These are phyloP conservation scores for Passer montanus DNA, from an alignment of 2,113 vertebrate species.

Conservation along the genomic window DNA sequence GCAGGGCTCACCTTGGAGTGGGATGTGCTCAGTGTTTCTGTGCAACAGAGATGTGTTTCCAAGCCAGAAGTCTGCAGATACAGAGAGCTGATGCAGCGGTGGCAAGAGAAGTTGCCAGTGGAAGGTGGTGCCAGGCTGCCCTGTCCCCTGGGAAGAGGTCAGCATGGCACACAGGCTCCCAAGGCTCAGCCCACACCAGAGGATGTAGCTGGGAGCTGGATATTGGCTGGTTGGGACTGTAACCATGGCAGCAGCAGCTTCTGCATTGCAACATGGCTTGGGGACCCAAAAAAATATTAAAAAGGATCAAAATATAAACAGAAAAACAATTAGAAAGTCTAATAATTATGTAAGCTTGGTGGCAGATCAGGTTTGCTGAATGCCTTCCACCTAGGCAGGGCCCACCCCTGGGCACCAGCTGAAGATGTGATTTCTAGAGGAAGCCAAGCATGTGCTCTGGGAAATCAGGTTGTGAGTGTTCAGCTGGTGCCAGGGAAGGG, in stretches of 20 bases:
- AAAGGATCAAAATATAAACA: not conserved
- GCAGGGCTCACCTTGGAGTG: accelerated
- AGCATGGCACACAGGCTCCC: not conserved
- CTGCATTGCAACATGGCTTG: constrained; percentile 44
- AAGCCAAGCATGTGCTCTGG: not conserved
- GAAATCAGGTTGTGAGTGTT: not conserved
- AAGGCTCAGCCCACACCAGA: not conserved
- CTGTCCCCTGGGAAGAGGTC: not conserved
- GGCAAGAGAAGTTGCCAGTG: not conserved
- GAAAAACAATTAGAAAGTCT: not conserved
- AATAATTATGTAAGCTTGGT: constrained; percentile 9
- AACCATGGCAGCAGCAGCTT: constrained; percentile 78
- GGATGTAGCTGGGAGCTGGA: not conserved
- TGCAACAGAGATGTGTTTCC: not conserved
- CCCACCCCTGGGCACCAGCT: not conserved
- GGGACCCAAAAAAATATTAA: not conserved
- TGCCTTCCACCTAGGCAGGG: not conserved
- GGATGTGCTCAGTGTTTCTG: accelerated
- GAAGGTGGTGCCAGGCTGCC: not conserved
- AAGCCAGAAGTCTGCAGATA: not conserved
- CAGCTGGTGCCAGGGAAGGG: not conserved
- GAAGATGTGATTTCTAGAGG: not conserved
- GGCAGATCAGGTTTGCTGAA: not conserved
- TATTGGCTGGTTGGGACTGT: constrained; percentile 53
- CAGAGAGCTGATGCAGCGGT: not conserved